Percentiles rank a stretch among this genome's conserved stretches.
Conservation (phyloP, 2,888 invertebrate species). For the Drosophila greeni region DNA sequence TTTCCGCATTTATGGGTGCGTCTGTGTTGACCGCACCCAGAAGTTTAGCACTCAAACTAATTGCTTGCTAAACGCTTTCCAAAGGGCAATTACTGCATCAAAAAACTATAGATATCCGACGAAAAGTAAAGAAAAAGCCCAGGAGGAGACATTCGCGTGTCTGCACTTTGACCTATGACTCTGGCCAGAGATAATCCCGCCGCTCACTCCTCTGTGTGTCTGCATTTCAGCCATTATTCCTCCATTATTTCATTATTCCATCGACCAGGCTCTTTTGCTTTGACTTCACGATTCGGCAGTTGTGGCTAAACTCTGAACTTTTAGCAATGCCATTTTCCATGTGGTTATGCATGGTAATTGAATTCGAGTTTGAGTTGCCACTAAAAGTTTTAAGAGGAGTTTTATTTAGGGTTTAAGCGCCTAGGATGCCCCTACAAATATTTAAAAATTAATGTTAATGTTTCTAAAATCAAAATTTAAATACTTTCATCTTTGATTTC, state of each 20-base stretch:
- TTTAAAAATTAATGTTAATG: background rate
- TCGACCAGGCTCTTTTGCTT: constrained; percentile 52
- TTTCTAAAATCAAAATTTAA: background rate
- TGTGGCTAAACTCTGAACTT: constrained; percentile 43
- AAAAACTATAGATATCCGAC: constrained; percentile 47
- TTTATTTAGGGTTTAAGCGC: background rate
- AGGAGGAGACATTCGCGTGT: constrained; percentile 30
- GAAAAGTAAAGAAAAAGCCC: constrained; percentile 25
- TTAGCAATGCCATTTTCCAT: constrained; percentile 33
- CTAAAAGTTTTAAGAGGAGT: background rate
- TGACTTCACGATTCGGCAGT: constrained; percentile 38
- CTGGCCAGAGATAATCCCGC: constrained; percentile 4
- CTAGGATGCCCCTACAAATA: background rate
- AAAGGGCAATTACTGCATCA: constrained; percentile 63
- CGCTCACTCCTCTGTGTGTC: constrained; percentile 2
- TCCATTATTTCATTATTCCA: constrained; percentile 22
- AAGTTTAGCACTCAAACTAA: constrained; percentile 62
- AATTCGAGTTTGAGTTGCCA: constrained; percentile 32
- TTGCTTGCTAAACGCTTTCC: constrained; percentile 63
- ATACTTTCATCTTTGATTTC: background rate
- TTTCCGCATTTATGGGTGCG: constrained; percentile 35
- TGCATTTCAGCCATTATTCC: constrained; percentile 37
- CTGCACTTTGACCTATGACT: constrained; percentile 58
- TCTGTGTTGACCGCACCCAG: constrained; percentile 49
- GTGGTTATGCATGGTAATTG: constrained; percentile 54